phyloP scores from a whole-genome alignment of 1,140 invertebrate genomes.

The Carposina sasakii region DNA sequence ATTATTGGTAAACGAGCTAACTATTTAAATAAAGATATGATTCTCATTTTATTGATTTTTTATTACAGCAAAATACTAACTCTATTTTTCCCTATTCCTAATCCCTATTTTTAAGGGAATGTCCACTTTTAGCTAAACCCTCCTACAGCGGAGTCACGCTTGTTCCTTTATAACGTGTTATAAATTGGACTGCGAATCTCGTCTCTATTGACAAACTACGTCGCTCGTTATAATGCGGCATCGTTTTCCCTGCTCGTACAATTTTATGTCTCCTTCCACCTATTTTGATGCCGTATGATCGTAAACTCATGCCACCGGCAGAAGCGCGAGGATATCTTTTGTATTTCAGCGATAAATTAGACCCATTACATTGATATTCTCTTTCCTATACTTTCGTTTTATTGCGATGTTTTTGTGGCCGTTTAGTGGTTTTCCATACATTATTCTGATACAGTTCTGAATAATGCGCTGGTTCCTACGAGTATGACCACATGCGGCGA shows the following conservation, averaged over 20 bases:
- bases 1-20: no score
- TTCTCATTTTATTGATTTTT: no score
- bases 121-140: no score
- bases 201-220: slow-evolving; percentile 54
- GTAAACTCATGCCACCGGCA: slow-evolving; percentile 15
- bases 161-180: slow-evolving; percentile 29
- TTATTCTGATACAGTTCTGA: slow-evolving; percentile 7
- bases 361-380: slow-evolving; percentile 1
- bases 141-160: no score
- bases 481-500: no score
- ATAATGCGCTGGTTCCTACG: no score
- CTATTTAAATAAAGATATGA: no score
- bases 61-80: no score
- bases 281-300: slow-evolving; percentile 19
- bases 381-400: neutral
- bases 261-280: slow-evolving; percentile 39
- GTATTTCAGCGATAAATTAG: neutral
- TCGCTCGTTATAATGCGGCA: slow-evolving; percentile 48
- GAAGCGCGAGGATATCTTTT: slow-evolving; percentile 11
- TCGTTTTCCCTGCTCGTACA: slow-evolving; percentile 34
- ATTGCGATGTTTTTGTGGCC: slow-evolving; percentile 2
- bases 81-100: no score
- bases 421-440: slow-evolving; percentile 11
- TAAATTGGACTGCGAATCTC: slow-evolving; percentile 51
- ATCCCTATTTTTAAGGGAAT: no score